Base-by-base conservation (phyloP, 2,888 invertebrate species). In the Drosophila basisetae region DNA sequence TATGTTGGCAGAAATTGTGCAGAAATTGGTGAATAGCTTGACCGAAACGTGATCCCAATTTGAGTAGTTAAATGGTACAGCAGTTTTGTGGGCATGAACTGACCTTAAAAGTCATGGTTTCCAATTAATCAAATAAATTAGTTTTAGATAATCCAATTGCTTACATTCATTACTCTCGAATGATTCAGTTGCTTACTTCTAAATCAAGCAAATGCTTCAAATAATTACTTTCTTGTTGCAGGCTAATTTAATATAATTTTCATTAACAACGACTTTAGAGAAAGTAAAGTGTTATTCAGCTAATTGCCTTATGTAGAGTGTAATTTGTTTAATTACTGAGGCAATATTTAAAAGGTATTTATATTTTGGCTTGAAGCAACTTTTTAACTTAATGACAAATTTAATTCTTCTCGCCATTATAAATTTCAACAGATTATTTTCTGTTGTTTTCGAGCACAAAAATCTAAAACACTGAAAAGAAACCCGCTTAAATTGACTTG, bases 1-100 rank as follows among this genome's bases (percentile, higher is more conserved):
- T 65, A 53, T 61, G 73, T 66, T 56, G 68, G 65, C 78, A 11
- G 31, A 62, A 77, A 73, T 55, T 60, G 61, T 43, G 25, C 16
- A 47, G 28, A 61, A 76, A 64, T 65, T 47, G 62, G 33, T 28
- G 33, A 54, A 58, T 4, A 41, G 30, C 39, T 47, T n/a, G 35
- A 25, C 33, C 52, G 16, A 47, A 67, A 30, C 67, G 47, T 76
- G 67, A 61, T 39, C 50, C 13, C 1, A 28, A 25, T 35, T 49
- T 39, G 65, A 59, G 47, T 55, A 62, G 50, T 59, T 33, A 50
- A 72, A 41, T 59, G 49, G 6, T 41, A 58, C n/a, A n/a, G 7
- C 43, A 10, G n/a, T 22, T 22, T 18, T 43, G 13, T 31, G 30
- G 13, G 13, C 47, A 35, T 49, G 22, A 53, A 25, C 52, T 59